Evolutionary conservation across 2,113 vertebrate species (phyloP), one percentile per base, ranked within the genome.

Genomic region (Podarcis cretensis): DNA sequence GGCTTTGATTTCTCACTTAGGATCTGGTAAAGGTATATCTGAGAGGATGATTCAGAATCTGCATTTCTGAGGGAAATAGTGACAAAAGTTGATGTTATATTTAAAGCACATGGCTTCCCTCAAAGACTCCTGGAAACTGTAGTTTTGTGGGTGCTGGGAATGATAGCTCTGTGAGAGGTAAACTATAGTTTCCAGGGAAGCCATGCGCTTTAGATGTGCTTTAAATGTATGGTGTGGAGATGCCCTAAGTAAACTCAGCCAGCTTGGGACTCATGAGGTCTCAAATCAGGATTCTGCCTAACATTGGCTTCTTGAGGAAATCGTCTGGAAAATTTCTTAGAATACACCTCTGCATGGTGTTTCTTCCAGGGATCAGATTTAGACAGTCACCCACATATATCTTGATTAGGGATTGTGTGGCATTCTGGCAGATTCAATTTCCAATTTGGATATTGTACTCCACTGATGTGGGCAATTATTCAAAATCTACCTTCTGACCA

Each of bases 1-100:
- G 71, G 76, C 40, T 43, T 25, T 91, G 68, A 63, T 78, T 89
- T 82, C 89, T 93, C 40, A 1, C 2, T 2, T 82, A 65, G 71
- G 68, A 23, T 21, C 23, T 10, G 66, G 37, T 25, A 63, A 48
- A 74, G 81, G 14, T 87, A 81, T 48, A 71, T 40, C 2, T 93
- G 48, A 37, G 86, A 25, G 84, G 35, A 77, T 30, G 30, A 16
- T 54, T 30, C 27, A 12, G 25, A 79, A 14, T 54, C 13, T 23
- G 30, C 48, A 79, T 79, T 79, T 79, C 48, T 16, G 48, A 30
- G 23, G 27, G 48, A 10, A 14, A 43, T 10, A 78, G 37, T 77
- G 75, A 78, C 21, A 54, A 30, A 6, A 4, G 76, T 48, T 79
- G 40, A 79, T 54, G 48, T 10, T 10, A 48, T 48, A 48, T 48